A percentile compares a stretch with the other conserved stretches of the same genome.
Evolutionary conservation across 2,888 invertebrate species (phyloP).

Genomic region (Cheilosia vernalis): DNA sequence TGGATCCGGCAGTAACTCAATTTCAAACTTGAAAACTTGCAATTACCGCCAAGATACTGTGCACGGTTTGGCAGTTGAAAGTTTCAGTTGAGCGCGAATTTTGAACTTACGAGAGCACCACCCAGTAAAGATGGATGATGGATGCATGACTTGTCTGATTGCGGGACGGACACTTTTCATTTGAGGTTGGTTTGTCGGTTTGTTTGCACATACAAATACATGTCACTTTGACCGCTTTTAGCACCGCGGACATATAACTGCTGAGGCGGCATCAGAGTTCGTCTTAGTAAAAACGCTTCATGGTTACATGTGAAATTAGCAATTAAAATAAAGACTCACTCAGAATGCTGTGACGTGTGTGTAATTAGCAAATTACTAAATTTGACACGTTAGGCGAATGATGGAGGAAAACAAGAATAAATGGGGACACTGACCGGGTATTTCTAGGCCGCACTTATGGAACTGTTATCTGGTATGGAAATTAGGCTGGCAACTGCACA

Average conservation of each 20-base stretch:
- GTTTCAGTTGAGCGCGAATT: slow-evolving; percentile 35
- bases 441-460: slow-evolving; percentile 11
- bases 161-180: neutral
- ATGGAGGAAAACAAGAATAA: slow-evolving; percentile 15
- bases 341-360: neutral
- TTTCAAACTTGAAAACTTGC: slow-evolving; percentile 49
- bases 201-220: neutral
- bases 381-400: slow-evolving; percentile 27
- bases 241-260: neutral
- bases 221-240: slow-evolving; percentile 6
- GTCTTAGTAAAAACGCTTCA: slow-evolving; percentile 10
- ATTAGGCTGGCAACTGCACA: neutral
- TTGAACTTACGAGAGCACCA: slow-evolving; percentile 19
- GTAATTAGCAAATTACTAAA: slow-evolving; percentile 31
- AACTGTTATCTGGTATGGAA: neutral
- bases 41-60: slow-evolving; percentile 28
- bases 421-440: slow-evolving; percentile 32
- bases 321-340: slow-evolving; percentile 33
- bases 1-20: slow-evolving; percentile 57
- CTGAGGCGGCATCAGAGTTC: slow-evolving; percentile 11
- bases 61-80: slow-evolving; percentile 7
- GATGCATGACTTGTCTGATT: neutral
- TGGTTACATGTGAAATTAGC: slow-evolving; percentile 38
- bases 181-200: slow-evolving; percentile 7
- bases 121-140: neutral